These are phyloP conservation scores for Prunella strophiata DNA, from an alignment of 2,797 vertebrate species.

Conservation along the genomic window DNA sequence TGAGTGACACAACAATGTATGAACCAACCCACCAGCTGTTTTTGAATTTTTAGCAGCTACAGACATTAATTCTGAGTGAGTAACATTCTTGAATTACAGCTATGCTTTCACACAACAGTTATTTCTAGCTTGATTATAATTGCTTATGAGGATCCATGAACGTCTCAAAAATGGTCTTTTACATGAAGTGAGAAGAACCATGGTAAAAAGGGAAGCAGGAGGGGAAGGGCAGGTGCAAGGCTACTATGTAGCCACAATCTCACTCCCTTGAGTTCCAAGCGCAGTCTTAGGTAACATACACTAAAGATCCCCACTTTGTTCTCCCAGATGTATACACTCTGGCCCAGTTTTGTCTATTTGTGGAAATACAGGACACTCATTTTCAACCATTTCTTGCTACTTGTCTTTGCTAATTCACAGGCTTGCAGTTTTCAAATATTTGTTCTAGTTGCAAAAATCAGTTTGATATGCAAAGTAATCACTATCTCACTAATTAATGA, in stretches of 20 bases:
- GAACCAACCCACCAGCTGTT: background rate
- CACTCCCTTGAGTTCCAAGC: background rate
- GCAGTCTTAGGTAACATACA: background rate
- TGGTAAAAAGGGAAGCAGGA: background rate
- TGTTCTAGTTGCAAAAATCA: background rate
- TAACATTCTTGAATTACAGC: background rate
- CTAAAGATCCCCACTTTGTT: background rate
- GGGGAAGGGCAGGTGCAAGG: background rate
- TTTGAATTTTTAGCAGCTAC: background rate
- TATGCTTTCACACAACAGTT: background rate
- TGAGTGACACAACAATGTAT: background rate
- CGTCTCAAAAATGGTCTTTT: background rate
- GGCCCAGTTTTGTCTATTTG: background rate
- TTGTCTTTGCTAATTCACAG: background rate
- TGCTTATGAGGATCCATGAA: background rate
- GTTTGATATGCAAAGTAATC: background rate
- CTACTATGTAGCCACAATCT: background rate
- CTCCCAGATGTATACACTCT: background rate
- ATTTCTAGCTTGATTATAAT: background rate
- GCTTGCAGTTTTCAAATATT: background rate
- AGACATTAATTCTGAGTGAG: background rate
- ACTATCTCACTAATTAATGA: background rate
- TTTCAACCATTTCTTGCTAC: background rate
- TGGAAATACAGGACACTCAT: background rate
- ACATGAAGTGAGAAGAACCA: accelerated